Base-by-base conservation (phyloP, 1,140 invertebrate species). In the Lerema accius region DNA sequence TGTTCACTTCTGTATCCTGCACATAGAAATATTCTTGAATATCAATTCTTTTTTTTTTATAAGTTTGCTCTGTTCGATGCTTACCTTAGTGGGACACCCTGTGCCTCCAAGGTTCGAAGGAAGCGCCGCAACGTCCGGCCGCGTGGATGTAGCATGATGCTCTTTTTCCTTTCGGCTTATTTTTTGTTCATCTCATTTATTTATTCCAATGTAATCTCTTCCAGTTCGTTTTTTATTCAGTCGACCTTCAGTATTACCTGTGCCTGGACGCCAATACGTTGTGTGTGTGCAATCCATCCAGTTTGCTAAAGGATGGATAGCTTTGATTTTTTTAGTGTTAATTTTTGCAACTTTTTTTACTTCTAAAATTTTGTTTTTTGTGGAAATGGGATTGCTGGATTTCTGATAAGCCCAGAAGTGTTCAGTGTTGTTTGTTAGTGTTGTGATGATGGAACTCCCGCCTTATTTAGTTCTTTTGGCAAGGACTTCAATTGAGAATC, bases 201-300 rank as follows among this genome's bases (percentile, higher is more conserved):
- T 91, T 91, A 90, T 91, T 91, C 89, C 89, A 90, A 91, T 91
- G 89, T 91, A 91, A 91, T 91, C 87, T 90, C 85, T 88, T 89
- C 88, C 84, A 89, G 77, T 84, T 86, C 79, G 78, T 89, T 91
- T 91, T 91, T 91, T 91, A 90, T 91, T 90, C 88, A 91, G 86
- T 91, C 85, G 85, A 80, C 86, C 86, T 89, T 89, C 83, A 90
- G 85, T 88, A 75, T 84, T 91, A 91, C 87, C 89, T 91, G 90
- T 84, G 87, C 75, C 63, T 78, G 76, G 85, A 87, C 86, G 86
- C 80, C 76, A 76, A 80, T 78, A 65, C 65, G 75, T 80, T 78
- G 80, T 78, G 71, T 73, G 60, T 69, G 68, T 51, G 28, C 16
- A 46, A 65, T 71, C 51, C 53, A 63, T 69, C 60, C 48, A 46